These are phyloP conservation scores for Macquaria australasica DNA, from an alignment of 2,113 vertebrate species.

Conservation along the genomic window DNA sequence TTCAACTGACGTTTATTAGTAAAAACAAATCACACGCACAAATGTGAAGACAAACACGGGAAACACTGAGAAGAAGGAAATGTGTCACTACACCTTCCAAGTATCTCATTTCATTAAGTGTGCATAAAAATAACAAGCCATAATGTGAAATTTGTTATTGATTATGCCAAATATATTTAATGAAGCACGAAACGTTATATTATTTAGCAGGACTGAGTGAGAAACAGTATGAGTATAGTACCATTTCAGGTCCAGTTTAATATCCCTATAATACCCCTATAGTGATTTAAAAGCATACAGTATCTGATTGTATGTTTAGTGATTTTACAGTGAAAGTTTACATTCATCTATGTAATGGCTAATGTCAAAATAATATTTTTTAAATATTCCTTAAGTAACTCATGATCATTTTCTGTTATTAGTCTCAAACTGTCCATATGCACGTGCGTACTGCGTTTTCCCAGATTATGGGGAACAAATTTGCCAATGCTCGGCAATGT, in stretches of 20 bases:
- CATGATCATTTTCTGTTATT: background rate
- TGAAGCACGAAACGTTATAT: background rate
- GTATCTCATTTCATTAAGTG: no score
- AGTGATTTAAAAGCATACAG: background rate
- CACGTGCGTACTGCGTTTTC: no score
- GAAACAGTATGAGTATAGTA: background rate
- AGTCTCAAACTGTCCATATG: no score
- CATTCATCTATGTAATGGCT: background rate
- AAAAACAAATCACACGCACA: no score
- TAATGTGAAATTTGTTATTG: no score
- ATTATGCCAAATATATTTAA: no score
- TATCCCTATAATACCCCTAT: background rate
- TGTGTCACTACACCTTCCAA: no score
- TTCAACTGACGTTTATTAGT: no score
- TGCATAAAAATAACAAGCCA: no score
- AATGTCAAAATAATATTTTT: no score
- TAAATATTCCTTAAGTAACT: background rate
- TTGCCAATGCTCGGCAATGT: background rate
- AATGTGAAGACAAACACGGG: no score
- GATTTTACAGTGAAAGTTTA: background rate
- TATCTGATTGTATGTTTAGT: background rate
- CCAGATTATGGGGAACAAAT: background rate
- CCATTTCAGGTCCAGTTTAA: background rate
- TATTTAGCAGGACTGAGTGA: background rate
- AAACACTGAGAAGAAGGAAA: no score